phyloP scores from a whole-genome alignment of 2,797 vertebrate genomes.

The Hybognathus amarus region DNA sequence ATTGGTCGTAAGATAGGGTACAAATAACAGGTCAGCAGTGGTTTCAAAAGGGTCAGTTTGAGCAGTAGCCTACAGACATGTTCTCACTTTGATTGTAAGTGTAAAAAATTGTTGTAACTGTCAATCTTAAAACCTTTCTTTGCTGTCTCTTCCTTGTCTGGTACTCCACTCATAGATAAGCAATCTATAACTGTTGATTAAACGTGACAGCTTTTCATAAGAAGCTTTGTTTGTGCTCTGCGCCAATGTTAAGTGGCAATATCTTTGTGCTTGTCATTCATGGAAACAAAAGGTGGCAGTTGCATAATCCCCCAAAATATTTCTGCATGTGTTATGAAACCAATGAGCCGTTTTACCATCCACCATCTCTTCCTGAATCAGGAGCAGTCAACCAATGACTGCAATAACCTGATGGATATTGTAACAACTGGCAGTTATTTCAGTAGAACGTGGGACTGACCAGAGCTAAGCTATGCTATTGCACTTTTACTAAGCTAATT shows the following conservation, averaged over 20 bases:
- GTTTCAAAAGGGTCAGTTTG: background rate
- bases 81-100: background rate
- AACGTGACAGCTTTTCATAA: background rate
- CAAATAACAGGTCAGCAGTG: background rate
- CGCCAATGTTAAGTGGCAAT: background rate
- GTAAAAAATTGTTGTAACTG: background rate
- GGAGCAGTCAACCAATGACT: background rate
- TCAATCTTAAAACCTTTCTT: background rate
- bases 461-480: too few species aligned
- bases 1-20: too few species aligned
- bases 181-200: slow-evolving; percentile 1
- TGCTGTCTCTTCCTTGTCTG: background rate
- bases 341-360: background rate
- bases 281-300: background rate
- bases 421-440: too few species aligned
- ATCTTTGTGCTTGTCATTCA: background rate
- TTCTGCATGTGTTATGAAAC: background rate
- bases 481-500: too few species aligned
- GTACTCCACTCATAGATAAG: background rate
- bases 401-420: background rate
- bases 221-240: background rate
- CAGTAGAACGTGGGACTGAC: too few species aligned
- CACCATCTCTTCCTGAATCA: background rate
- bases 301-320: background rate
- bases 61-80: background rate